phyloP scores from a whole-genome alignment of 1,140 invertebrate genomes.

The Caenorhabditis remanei region DNA sequence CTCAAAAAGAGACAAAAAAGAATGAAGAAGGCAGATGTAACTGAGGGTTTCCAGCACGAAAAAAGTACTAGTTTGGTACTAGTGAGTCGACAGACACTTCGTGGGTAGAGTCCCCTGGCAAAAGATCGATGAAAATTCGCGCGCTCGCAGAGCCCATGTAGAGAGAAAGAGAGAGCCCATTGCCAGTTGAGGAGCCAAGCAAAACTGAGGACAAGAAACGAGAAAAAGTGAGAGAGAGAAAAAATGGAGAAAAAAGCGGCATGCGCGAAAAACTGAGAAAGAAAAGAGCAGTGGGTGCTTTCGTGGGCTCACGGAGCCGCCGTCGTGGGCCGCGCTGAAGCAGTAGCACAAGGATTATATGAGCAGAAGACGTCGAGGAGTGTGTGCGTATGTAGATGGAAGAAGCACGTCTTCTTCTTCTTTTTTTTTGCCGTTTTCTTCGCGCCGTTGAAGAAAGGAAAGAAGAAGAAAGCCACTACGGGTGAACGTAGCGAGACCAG shows the following conservation, averaged over 20 bases:
- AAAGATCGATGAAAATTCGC: conserved; percentile 53
- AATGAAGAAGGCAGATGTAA: background rate
- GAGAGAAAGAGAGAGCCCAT: conserved; percentile 8
- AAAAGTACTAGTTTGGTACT: conserved; percentile 46
- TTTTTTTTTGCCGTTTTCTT: conserved; percentile 48
- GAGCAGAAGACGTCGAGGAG: conserved; percentile 50
- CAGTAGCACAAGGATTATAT: conserved; percentile 54
- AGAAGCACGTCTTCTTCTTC: background rate
- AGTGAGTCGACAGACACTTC: conserved; percentile 3
- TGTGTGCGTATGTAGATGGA: conserved; percentile 43
- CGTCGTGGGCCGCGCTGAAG: background rate
- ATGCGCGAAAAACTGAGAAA: conserved; percentile 48
- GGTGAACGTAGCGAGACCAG: conserved; percentile 23
- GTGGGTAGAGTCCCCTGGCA: conserved; percentile 3
- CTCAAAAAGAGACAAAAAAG: background rate
- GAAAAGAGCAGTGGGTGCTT: conserved; percentile 39
- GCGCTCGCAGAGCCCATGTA: conserved; percentile 39
- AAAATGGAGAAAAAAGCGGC: background rate
- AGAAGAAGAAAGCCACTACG: conserved; percentile 32
- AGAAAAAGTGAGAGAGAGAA: background rate
- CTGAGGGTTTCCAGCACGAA: background rate
- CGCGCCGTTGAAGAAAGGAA: conserved; percentile 15
- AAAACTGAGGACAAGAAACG: conserved; percentile 30
- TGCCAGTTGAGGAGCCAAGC: conserved; percentile 21
- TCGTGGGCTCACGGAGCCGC: conserved; percentile 46